Evolutionary conservation across 2,888 invertebrate genomes (phyloP).

Genomic region (Mesodorylaimus sp.): DNA sequence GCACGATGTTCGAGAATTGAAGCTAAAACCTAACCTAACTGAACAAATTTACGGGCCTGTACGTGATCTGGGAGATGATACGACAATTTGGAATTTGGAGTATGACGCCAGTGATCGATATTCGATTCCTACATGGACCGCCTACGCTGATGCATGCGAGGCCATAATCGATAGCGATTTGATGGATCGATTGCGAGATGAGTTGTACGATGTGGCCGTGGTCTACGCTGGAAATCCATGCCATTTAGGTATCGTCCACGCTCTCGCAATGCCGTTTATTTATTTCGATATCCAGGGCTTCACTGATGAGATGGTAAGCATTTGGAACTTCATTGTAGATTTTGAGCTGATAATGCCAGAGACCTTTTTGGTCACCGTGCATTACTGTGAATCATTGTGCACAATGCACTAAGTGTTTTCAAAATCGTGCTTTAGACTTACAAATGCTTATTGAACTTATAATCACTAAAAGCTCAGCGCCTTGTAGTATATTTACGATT

Average conservation of each 20-base stretch:
- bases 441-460: no score
- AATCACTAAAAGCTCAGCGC: no score
- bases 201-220: slow-evolving; percentile 22
- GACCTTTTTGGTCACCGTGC: no score
- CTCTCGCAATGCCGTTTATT: slow-evolving; percentile 23
- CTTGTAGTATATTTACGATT: no score
- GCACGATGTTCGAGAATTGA: slow-evolving; percentile 25
- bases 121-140: slow-evolving; percentile 20
- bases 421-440: no score
- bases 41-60: slow-evolving; percentile 19
- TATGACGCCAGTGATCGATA: slow-evolving; percentile 20
- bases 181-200: slow-evolving; percentile 22
- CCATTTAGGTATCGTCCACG: slow-evolving; percentile 22
- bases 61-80: slow-evolving; percentile 16
- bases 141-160: slow-evolving; percentile 23
- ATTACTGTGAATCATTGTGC: no score
- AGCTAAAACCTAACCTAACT: slow-evolving; percentile 16
- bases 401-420: no score
- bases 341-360: no score
- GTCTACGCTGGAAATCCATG: slow-evolving; percentile 27
- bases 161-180: slow-evolving; percentile 25
- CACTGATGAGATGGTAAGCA: not conserved
- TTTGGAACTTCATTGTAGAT: no score
- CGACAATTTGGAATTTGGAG: not conserved
- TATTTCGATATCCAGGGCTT: slow-evolving; percentile 18